Evolutionary conservation across 2,888 invertebrate genomes (phyloP), one percentile per base, ranked within the genome.

Genomic region (Catocala fraxini): DNA sequence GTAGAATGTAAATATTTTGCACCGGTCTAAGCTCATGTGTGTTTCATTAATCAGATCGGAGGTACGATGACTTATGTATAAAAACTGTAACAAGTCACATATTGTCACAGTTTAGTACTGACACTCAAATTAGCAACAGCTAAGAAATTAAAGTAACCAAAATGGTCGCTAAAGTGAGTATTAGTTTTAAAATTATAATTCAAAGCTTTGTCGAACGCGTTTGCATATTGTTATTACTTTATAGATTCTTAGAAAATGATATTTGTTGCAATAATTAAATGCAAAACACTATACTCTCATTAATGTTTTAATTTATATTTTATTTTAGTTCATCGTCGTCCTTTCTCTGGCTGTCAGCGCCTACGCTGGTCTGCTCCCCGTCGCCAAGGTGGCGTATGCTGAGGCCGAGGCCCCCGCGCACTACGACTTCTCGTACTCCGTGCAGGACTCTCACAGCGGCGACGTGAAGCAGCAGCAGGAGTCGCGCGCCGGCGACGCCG

Each of bases 381-480:
- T 85, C 45, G 71, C 83, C 51, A 89, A 91, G 66, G 75, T 87
- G 46, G 87, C 86, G 12, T 89, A 92, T 77, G 89, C 87, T 0
- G 85, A 91, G 62, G 81, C 82, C 7, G 89, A 91, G 64, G 86
- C 84, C 0, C 92, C 92, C 33, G 92, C 92, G 6, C 87, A 91
- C 68, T 93, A 93, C 82, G 91, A 92, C 57, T 93, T 88, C 85
- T 82, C 85, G 39, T 94, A 94, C 85, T 90, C 92, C 51, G 92
- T 94, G 52, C 90, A 93, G 63, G 94, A 94, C 71, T 75, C 81
- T 4, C 89, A 90, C 78, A 90, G 83, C 77, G 94, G 94, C 1
- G 94, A 94, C 79, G 82, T 93, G 70, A 94, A 94, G 80, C 85
- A 93, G 71, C 94, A 94, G 82, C 87, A 92, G 68, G 94, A 94